A percentile compares a stretch with the other conserved stretches of the same genome.
Conservation (phyloP, 1,140 invertebrate species). For the Potamilus streckersoni region DNA sequence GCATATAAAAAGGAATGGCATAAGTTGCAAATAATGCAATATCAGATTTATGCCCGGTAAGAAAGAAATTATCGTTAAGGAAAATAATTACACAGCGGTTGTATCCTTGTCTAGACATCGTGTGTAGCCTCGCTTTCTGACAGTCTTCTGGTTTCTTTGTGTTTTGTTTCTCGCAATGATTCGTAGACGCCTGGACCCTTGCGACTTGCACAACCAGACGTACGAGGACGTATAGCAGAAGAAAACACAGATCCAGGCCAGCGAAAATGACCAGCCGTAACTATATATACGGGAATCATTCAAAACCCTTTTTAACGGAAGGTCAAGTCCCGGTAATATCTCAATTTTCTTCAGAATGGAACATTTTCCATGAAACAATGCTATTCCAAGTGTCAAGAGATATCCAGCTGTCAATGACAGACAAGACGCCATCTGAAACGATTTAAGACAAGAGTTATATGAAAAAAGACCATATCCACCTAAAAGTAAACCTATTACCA, state of each 20-base stretch:
- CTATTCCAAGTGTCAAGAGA: constrained; percentile 48
- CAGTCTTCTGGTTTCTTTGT: too few relatives aligned
- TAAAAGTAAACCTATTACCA: constrained; percentile 35
- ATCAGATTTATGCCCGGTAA: too few relatives aligned
- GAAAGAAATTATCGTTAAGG: too few relatives aligned
- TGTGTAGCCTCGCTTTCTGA: too few relatives aligned
- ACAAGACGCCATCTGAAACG: constrained; percentile 23
- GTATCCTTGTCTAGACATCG: too few relatives aligned
- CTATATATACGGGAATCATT: constrained; percentile 40
- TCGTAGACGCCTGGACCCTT: constrained; percentile 9
- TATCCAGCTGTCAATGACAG: constrained; percentile 39
- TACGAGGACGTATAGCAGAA: constrained; percentile 51
- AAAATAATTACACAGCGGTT: too few relatives aligned
- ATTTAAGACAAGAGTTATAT: neutral
- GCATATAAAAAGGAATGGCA: too few relatives aligned
- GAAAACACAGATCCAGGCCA: constrained; percentile 60
- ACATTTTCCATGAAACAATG: constrained; percentile 59
- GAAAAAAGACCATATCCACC: constrained; percentile 41
- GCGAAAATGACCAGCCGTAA: constrained; percentile 58
- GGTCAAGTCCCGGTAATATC: constrained; percentile 38
- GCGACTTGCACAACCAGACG: constrained; percentile 56
- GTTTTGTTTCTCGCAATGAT: too few relatives aligned
- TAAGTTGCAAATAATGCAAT: too few relatives aligned
- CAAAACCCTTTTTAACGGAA: constrained; percentile 50
- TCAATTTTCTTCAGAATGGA: constrained; percentile 50